Evolutionary conservation across 1,140 invertebrate genomes (phyloP), one percentile per base, ranked within the genome.

Genomic region (Pararge aegeria): DNA sequence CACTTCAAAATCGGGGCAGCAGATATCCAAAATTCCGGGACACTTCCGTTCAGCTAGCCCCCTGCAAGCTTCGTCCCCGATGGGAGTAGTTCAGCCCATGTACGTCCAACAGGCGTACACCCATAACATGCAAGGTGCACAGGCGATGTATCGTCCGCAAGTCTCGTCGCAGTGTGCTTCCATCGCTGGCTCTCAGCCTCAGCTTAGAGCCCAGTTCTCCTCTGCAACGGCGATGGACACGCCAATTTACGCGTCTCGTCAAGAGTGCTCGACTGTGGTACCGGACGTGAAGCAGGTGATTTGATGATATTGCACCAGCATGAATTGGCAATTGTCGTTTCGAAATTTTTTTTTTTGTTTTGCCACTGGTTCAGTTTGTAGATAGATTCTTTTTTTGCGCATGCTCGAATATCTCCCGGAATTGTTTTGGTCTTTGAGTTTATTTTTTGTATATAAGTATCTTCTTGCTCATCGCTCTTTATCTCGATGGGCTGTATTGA

Each of bases 101-200:
- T 54, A 29, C 51, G 52, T 30, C 29, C 54, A 52, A 37, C 50
- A 51, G 27, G 24, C 59, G 52, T 73, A 66, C 59, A 54, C 61
- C 54, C 67, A n/a, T 58, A 69, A 6, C 69, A 66, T 50, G 52
- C 71, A 5, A 71, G 53, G 74, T 5, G 38, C 38, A 63, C 70
- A 74, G 6, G 64, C 78, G 73, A 46, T 69, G 66, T 81, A 75
- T 37, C 57, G 72, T n/a, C 59, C 78, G 20, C 76, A 72, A 37
- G 70, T 73, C 46, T 59, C 64, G 13, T 40, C 58, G 5, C 66
- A 70, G 49, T 71, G 73, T 21, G 53, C 70, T 12, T 65, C 42
- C 68, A 63, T 46, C 2, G 49, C 21, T 27, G 37, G 15, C 34
- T 13, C 55, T 55, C 55, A 29, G 72, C 40, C 18, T 54, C 61